Evolutionary conservation across 2,888 invertebrate genomes (phyloP).

Genomic region (Philonicus albiceps): DNA sequence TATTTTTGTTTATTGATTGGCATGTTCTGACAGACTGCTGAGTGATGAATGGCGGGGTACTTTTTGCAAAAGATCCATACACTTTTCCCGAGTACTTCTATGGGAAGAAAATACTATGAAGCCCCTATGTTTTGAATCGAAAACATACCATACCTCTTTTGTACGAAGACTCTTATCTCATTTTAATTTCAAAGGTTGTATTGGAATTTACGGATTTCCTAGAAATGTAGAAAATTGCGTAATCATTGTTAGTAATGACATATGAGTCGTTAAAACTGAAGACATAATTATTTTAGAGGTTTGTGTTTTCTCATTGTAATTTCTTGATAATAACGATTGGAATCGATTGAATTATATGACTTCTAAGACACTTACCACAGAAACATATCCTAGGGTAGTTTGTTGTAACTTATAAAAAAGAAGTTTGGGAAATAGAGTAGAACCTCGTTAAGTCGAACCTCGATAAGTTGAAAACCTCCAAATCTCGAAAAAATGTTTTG

Average conservation of each 20-base stretch:
- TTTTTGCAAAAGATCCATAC: background rate
- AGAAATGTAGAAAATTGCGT: background rate
- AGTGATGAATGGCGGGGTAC: background rate
- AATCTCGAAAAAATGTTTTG: too few relatives aligned
- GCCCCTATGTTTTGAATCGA: background rate
- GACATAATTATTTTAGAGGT: background rate
- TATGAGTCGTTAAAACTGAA: background rate
- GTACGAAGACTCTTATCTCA: background rate
- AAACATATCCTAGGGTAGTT: too few relatives aligned
- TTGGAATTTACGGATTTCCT: background rate
- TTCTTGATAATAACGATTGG: too few relatives aligned
- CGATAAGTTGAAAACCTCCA: too few relatives aligned
- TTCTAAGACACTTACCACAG: too few relatives aligned
- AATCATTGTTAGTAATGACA: background rate
- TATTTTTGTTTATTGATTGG: slow-evolving; percentile 33
- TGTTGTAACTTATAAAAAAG: too few relatives aligned
- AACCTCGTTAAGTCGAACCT: too few relatives aligned
- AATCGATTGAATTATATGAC: too few relatives aligned
- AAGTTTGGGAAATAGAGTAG: too few relatives aligned
- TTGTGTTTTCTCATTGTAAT: too few relatives aligned
- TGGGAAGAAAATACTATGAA: background rate
- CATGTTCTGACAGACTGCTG: background rate
- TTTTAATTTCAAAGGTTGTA: background rate
- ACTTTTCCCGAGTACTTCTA: background rate
- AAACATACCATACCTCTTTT: background rate